Evolutionary conservation across 2,113 vertebrate species (phyloP), one percentile per base, ranked within the genome.

Genomic region (Hucho hucho): DNA sequence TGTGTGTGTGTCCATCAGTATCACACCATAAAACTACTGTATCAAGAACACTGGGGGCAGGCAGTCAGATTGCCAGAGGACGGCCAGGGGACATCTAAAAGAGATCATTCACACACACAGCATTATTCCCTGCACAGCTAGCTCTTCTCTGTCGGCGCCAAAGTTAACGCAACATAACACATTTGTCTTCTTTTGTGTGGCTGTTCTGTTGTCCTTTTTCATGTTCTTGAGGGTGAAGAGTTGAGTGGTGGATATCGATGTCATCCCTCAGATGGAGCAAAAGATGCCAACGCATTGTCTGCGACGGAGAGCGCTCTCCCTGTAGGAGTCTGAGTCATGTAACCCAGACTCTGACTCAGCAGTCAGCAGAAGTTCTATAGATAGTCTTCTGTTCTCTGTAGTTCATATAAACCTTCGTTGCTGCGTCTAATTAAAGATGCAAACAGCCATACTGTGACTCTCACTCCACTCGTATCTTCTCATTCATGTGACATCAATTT

Each of bases 361-460:
- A 83, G 87, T 79, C 79, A 77, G 71, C 79, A 78, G 82, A 77
- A 81, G 82, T 67, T 24, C 24, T 14, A 26, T 11, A 14, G 11
- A 1, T 6, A 18, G 12, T 72, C 25, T 12, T 32, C 56, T 25
- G 61, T n/a, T 61, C 53, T 28, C 14, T 43, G 16, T n/a, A 28
- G 16, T 12, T 25, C 28, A 32, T 70, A 72, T 69, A 64, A 29
- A 2, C 14, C 75, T 68, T 73, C 84, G 74, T 78, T 73, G 5
- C 75, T 79, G 79, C 84, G 83, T 86, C 86, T 77, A 88, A 91
- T 91, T 88, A 88, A 89, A 88, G 70, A 87, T 86, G 79, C 77
- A 80, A 87, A 87, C 11, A 58, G 83, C 74, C 22, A 26, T 43
- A 80, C 73, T 72, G 77, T 77, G 69, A 80, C 32, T 72, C 49